These are phyloP conservation scores for Polietes domitor DNA, from an alignment of 2,888 invertebrate species.

Conservation along the genomic window DNA sequence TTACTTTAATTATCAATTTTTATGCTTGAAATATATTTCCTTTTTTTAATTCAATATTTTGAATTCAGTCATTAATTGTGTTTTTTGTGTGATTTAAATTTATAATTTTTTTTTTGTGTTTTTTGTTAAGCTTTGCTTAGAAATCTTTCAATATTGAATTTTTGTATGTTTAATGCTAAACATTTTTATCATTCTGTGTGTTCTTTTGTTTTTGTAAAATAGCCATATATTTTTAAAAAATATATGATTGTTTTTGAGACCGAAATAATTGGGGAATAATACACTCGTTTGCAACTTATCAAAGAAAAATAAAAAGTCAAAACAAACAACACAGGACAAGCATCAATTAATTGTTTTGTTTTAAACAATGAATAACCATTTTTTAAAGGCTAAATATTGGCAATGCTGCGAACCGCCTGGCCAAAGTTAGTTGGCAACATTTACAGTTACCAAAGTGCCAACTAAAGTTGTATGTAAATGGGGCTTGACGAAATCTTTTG, in stretches of 20 bases:
- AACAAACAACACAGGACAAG: no score
- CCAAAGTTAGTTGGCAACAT: no score
- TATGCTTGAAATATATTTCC: conserved; percentile 49
- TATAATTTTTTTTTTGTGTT: conserved; percentile 54
- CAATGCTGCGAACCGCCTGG: no score
- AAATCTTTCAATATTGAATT: conserved; percentile 48
- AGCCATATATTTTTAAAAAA: not conserved
- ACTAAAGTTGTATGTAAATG: no score
- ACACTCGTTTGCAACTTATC: conserved; percentile 48
- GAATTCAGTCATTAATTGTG: conserved; percentile 71
- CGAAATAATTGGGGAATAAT: conserved; percentile 11
- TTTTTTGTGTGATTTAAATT: conserved; percentile 73
- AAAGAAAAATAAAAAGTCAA: conserved; percentile 13
- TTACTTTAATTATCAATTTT: conserved; percentile 62
- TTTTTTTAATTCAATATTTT: conserved; percentile 65
- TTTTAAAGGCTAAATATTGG: conserved; percentile 16
- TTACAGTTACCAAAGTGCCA: no score
- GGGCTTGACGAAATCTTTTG: no score
- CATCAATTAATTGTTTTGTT: no score
- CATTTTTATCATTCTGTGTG: not conserved
- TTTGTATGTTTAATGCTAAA: conserved; percentile 24
- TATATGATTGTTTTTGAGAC: not conserved
- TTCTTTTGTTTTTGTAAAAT: not conserved
- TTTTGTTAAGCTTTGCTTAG: conserved; percentile 64
- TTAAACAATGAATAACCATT: not conserved